Conservation (phyloP, 2,113 vertebrate genomes). For the Sakesphorus luctuosus region DNA sequence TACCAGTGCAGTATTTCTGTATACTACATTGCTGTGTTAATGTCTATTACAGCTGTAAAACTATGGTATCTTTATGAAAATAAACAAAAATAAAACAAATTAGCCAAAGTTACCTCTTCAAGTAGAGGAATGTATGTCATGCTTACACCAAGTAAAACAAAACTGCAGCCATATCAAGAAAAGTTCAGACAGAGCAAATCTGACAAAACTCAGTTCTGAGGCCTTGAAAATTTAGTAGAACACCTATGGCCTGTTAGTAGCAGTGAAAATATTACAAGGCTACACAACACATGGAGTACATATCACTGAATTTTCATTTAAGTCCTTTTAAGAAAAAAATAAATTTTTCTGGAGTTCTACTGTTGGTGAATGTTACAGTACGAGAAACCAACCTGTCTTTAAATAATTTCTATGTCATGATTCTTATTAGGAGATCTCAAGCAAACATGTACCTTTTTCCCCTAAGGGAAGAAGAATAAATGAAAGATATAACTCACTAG, state of each 20-base stretch:
- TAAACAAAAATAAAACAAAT: neutral
- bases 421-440: neutral
- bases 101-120: neutral
- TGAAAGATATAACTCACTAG: neutral
- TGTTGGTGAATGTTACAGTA: neutral
- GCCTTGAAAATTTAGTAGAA: neutral
- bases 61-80: neutral
- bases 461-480: neutral
- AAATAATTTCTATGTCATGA: neutral
- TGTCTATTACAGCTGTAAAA: neutral
- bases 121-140: neutral
- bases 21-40: neutral
- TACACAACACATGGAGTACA: fast-evolving
- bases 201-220: neutral
- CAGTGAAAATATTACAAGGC: neutral
- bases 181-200: neutral
- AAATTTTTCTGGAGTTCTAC: neutral
- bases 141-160: neutral
- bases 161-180: neutral
- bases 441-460: neutral
- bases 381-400: neutral
- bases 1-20: neutral
- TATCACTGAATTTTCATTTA: neutral
- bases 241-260: no score
- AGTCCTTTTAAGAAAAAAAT: neutral